Percentiles rank a stretch among this genome's conserved stretches.
phyloP scores from a whole-genome alignment of 2,888 invertebrate species.

The Drosophila putrida region DNA sequence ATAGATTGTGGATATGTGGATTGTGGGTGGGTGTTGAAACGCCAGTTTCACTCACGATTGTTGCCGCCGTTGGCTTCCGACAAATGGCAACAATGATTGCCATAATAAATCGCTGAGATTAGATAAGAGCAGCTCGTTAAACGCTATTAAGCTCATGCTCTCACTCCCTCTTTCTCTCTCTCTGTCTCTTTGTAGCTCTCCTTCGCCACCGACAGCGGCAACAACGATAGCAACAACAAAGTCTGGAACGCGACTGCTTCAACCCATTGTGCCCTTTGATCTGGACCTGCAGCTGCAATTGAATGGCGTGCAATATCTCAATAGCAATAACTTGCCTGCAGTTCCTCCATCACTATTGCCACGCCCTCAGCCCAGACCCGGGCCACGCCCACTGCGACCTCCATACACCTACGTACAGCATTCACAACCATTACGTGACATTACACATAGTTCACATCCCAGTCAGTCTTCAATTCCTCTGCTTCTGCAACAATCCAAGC shows the following conservation, averaged over 20 bases:
- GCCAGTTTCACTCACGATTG: constrained; percentile 72
- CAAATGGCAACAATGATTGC: constrained; percentile 63
- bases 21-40: constrained; percentile 51
- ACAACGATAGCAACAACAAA: constrained; percentile 44
- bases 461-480: constrained; percentile 24
- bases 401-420: constrained; percentile 48
- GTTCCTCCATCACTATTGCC: constrained; percentile 28
- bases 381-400: constrained; percentile 46
- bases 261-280: constrained; percentile 75
- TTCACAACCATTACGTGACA: constrained; percentile 19
- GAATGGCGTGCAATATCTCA: constrained; percentile 64
- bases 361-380: constrained; percentile 30
- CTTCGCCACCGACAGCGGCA: constrained; percentile 45
- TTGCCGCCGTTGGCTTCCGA: constrained; percentile 73
- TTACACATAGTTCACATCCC: constrained; percentile 16
- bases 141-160: constrained; percentile 25
- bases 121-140: constrained; percentile 56
- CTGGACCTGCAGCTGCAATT: constrained; percentile 58
- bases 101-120: constrained; percentile 52
- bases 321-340: constrained; percentile 48
- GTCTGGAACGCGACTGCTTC: constrained; percentile 50
- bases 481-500: constrained; percentile 77
- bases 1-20: constrained; percentile 8
- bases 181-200: constrained; percentile 29
- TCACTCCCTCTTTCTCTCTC: constrained; percentile 3